These are phyloP conservation scores for western clawed frog (Xenopus tropicalis) DNA, from an alignment of 2,113 vertebrate species.

Conservation along the genomic window UCB_Xtro_10.0 CM004451.2:59382501-59383000, in stretches of 20 bases:
- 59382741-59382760: too few species aligned
- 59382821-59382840: conserved; percentile 27
- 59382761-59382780: too few species aligned
- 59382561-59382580: not conserved
- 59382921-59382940: conserved; percentile 96
- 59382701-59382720: too few species aligned
- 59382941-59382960: conserved; percentile 97
- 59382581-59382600: not conserved
- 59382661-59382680: too few species aligned
- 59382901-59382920: conserved; percentile 94
- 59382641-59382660: too few species aligned
- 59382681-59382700: too few species aligned
- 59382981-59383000: conserved; percentile 86
- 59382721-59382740: too few species aligned
- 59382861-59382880: conserved; percentile 93
- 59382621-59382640: too few species aligned
- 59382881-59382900: conserved; percentile 89
- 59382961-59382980: conserved; percentile 91
- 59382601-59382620: not conserved
- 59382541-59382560: too few species aligned
- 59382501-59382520: not conserved
- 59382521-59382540: too few species aligned
- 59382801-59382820: not conserved
- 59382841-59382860: not conserved
- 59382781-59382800: not conserved